Evolutionary conservation across 2,797 vertebrate species (phyloP).

Genomic region (Pseudochirops cupreus): DNA sequence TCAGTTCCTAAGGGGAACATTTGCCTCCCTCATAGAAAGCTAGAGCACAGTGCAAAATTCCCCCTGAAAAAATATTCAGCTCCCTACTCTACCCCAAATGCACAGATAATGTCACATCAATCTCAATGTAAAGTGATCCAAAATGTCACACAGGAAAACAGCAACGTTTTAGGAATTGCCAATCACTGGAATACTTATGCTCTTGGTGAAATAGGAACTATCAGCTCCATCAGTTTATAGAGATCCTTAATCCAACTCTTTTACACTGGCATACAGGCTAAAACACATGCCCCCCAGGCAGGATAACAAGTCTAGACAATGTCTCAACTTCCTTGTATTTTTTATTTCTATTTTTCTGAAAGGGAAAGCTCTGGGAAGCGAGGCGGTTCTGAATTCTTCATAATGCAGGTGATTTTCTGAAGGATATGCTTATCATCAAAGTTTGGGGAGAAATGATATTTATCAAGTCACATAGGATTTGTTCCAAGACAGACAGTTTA

Average conservation of each 20-base stretch:
- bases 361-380: neutral
- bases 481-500: neutral
- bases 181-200: conserved; percentile 47
- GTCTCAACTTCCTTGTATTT: neutral
- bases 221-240: conserved; percentile 41
- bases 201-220: conserved; percentile 48
- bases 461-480: neutral
- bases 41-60: neutral
- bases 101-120: conserved; percentile 56
- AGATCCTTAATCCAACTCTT: conserved; percentile 61
- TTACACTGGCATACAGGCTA: conserved; percentile 36
- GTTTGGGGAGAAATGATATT: neutral
- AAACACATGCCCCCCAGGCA: neutral
- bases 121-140: conserved; percentile 44
- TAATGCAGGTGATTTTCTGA: neutral
- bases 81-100: neutral
- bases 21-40: neutral
- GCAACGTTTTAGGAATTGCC: conserved; percentile 59
- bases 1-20: neutral
- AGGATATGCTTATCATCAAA: neutral
- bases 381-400: neutral
- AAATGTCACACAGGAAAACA: conserved; percentile 54
- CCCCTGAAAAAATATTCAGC: fast-evolving
- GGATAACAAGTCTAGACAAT: neutral
- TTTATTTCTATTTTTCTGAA: neutral